phyloP scores from a whole-genome alignment of 2,113 vertebrate species.

The Gavia stellata region DNA sequence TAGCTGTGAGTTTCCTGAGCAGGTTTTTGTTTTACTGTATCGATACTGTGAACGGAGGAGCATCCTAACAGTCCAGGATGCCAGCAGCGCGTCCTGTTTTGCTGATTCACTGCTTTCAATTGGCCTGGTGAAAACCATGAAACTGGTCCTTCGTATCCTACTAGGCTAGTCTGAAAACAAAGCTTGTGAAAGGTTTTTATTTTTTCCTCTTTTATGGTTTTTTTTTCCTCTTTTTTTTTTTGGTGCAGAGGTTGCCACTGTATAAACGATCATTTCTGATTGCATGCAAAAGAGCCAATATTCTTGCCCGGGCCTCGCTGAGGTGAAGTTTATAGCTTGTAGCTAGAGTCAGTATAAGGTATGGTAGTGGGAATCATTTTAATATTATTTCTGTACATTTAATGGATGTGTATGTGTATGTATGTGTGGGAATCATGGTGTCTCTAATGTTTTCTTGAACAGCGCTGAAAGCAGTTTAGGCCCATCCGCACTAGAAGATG shows the following conservation, averaged over 20 bases:
- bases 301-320: constrained; percentile 62
- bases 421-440: constrained; percentile 27
- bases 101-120: constrained; percentile 39
- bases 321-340: constrained; percentile 63
- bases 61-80: neutral
- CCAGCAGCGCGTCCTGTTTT: neutral
- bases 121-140: constrained; percentile 38
- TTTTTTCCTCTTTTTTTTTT: neutral
- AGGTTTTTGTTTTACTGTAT: constrained; percentile 46
- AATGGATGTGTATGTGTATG: constrained; percentile 1
- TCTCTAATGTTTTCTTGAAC: neutral
- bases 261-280: constrained; percentile 56
- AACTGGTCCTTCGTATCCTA: constrained; percentile 17
- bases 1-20: constrained; percentile 11
- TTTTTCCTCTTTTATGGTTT: neutral
- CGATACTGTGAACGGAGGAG: constrained; percentile 72
- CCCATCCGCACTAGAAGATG: neutral
- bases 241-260: constrained; percentile 47
- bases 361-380: constrained; percentile 59
- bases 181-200: constrained; percentile 60
- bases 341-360: constrained; percentile 60
- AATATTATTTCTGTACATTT: constrained; percentile 46
- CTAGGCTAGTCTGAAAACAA: constrained; percentile 39
- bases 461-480: neutral
- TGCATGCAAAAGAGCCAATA: constrained; percentile 66